Base-by-base conservation (phyloP, 2,888 invertebrate genomes). In the Megaustenia siamemsis region DNA sequence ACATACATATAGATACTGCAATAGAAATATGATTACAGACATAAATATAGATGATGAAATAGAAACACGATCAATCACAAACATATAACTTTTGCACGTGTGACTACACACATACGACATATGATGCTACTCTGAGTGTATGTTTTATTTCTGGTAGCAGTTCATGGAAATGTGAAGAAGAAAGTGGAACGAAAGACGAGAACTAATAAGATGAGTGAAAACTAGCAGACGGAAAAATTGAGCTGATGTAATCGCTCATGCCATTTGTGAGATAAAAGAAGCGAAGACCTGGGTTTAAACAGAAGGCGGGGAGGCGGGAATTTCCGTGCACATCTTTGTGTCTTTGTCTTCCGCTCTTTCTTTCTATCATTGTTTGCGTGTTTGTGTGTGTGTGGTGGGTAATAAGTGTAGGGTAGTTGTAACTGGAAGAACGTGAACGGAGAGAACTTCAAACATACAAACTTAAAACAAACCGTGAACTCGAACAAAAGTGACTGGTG, bases 381-480 rank as follows among this genome's bases (percentile, higher is more conserved):
- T 45, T 28, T 40, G 69, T 40, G n/a, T 71, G 71, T 71, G 71
- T 43, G 45, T 24, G 69, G 0, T 5, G 15, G 35, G 35, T 40
- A 69, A n/a, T n/a, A n/a, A n/a, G n/a, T n/a, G n/a, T n/a, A n/a
- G n/a, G n/a, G n/a, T n/a, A n/a, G n/a, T n/a, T n/a, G n/a, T n/a
- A n/a, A 40, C 24, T 10, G 71, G 15, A 66, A 18, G 1, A 18
- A 38, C 1, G 63, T 15, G 15, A 3, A 38, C 5, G n/a, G 8
- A 32, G 63, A 32, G 28, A 32, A n/a, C 28, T 71, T 71, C 43
- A 43, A 71, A 71, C 10, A n/a, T 6, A 71, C 45, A 71, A 45
- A 71, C n/a, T 18, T 43, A 45, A 71, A 71, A 71, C 71, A 71
- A 71, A 71, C 71, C 2, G 43, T 28, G 71, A 71, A 71, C 43